Conservation (phyloP, 2,888 invertebrate species). For the Phalera bucephala region DNA sequence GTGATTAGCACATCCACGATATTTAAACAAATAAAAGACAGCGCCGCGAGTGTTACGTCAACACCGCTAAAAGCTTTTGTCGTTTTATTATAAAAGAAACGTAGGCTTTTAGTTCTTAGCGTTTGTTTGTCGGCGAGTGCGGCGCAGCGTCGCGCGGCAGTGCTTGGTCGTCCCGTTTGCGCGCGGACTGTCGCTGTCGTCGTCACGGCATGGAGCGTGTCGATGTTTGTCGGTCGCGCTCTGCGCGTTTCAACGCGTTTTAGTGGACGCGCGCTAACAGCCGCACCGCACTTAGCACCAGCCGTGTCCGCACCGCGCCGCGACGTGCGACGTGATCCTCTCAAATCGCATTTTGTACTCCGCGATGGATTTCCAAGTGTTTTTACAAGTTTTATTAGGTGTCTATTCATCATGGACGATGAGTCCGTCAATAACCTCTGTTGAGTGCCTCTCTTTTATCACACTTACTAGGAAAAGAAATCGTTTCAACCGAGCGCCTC, state of each 20-base stretch:
- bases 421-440: no score
- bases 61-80: conserved; percentile 7
- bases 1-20: conserved; percentile 1
- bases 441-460: no score
- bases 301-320: no score
- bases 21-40: conserved; percentile 1
- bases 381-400: not conserved
- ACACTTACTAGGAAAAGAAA: no score
- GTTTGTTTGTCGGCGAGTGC: not conserved
- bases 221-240: not conserved
- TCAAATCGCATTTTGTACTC: not conserved
- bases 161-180: not conserved
- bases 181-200: not conserved
- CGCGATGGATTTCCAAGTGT: not conserved
- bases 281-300: conserved; percentile 1
- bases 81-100: conserved; percentile 6
- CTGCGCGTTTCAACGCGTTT: no score
- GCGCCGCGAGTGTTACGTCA: conserved; percentile 4
- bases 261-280: conserved; percentile 2
- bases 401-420: no score
- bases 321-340: no score
- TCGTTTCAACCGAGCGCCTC: not conserved
- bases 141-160: not conserved
- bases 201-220: no score
- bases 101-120: conserved; percentile 5